These are phyloP conservation scores for Okapia johnstoni DNA, from an alignment of 2,113 vertebrate genomes.

Conservation along the genomic window DNA sequence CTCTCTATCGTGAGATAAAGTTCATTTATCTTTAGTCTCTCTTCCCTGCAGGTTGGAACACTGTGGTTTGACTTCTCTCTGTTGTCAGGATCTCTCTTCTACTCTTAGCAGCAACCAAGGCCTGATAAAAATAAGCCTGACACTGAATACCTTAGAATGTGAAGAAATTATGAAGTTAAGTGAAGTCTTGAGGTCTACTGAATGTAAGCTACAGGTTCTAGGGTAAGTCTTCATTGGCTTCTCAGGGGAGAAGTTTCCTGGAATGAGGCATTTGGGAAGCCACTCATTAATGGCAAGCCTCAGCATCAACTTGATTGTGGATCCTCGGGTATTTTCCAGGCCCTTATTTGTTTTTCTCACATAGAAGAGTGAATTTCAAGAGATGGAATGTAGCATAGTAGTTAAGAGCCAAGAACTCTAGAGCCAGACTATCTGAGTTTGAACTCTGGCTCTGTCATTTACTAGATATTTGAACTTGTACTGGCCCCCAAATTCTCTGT, in stretches of 20 bases:
- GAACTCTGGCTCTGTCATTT: neutral
- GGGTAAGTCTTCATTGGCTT: constrained; percentile 62
- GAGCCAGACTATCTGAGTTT: neutral
- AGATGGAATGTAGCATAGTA: neutral
- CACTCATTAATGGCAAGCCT: neutral
- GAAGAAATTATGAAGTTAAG: constrained; percentile 50
- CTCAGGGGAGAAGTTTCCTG: neutral
- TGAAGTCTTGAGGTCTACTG: constrained; percentile 43
- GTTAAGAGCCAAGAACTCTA: neutral
- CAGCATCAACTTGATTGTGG: neutral
- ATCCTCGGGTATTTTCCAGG: neutral
- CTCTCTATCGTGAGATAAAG: neutral
- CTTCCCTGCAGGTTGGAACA: constrained; percentile 48
- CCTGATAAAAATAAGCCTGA: constrained; percentile 50
- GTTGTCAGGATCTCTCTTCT: constrained; percentile 48
- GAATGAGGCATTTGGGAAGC: neutral
- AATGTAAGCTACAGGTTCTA: constrained; percentile 59
- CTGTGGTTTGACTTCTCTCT: constrained; percentile 56
- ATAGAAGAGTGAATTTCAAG: neutral
- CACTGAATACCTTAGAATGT: constrained; percentile 20
- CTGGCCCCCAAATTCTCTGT: neutral
- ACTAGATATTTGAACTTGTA: neutral
- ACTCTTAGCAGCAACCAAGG: constrained; percentile 42
- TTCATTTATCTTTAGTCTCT: neutral
- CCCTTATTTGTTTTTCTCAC: neutral